These are phyloP conservation scores for Phyllotis vaccarum DNA, from an alignment of 2,797 vertebrate species.

Conservation along the genomic window DNA sequence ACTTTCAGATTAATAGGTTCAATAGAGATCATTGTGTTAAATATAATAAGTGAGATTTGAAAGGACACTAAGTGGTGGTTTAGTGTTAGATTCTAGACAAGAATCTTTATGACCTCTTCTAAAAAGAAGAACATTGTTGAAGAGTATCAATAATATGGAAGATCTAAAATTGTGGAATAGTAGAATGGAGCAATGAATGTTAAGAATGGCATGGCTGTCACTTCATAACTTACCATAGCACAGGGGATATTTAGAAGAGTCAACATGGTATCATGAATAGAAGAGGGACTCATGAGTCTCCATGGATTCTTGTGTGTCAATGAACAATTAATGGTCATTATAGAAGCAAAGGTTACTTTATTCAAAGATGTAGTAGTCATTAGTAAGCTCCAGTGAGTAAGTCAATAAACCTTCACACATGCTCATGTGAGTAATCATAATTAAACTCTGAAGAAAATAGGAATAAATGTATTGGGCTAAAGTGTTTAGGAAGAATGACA, in stretches of 20 bases:
- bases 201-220: background rate
- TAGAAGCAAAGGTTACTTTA: background rate
- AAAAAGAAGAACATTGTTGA: background rate
- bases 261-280: background rate
- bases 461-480: background rate
- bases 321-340: background rate
- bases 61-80: background rate
- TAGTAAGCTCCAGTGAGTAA: background rate
- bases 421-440: background rate
- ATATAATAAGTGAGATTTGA: background rate
- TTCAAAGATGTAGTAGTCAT: too few species aligned
- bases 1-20: background rate
- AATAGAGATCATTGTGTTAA: background rate
- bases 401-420: background rate
- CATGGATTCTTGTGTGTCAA: background rate
- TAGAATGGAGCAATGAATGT: too few species aligned
- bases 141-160: background rate
- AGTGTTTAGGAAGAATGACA: background rate
- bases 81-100: background rate
- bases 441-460: background rate
- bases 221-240: background rate
- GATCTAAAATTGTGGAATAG: background rate
- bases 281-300: background rate
- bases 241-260: too few species aligned
- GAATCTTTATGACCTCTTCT: background rate